Base-by-base conservation (phyloP, 2,113 vertebrate species). In the Piprites chloris region DNA sequence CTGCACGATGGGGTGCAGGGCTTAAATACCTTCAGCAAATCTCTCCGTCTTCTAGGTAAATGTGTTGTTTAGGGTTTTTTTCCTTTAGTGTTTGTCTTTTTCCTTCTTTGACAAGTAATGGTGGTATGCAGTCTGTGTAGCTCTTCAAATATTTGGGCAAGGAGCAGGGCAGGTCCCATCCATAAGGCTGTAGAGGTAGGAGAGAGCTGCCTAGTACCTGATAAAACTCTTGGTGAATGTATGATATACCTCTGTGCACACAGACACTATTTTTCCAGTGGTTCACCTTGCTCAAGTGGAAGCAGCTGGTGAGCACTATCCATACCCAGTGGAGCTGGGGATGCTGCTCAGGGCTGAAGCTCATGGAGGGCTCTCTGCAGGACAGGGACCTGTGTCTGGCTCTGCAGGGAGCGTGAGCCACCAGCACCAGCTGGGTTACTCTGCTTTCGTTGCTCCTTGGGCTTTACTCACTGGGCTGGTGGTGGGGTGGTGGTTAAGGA, bases 321-420 rank as follows among this genome's bases (percentile, higher is more conserved):
- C 55, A 1, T n/a, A 7, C 20, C 16, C 1, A 7, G 5, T 9
- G 55, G 44, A 85, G 33, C 37, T 4, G 15, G 58, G 24, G 16
- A 50, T 7, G 10, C 35, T 82, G 56, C 11, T 15, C 32, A 4
- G n/a, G 37, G 24, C n/a, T 53, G 75, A 16, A 17, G 55, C 33
- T 83, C 33, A 5, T 3, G 63, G 46, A 27, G 22, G 33, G 76
- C 52, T 50, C 50, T 73, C 19, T 44, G 68, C 52, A 89, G 68
- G 44, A 39, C 0, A 1, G 27, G 68, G 12, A 33, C 0, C 0
- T 9, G 46, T 35, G 24, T 33, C 74, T 63, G 41, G 39, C 41
- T 71, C n/a, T 80, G 56, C 68, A 55, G 68, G 2, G 8, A 52
- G 42, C 63, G 58, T 8, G 2, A 85, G 35, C 76, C 75, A 41